Percentiles rank a stretch among this genome's conserved stretches.
phyloP scores from a whole-genome alignment of 1,140 invertebrate genomes.

The Eumaeus atala region DNA sequence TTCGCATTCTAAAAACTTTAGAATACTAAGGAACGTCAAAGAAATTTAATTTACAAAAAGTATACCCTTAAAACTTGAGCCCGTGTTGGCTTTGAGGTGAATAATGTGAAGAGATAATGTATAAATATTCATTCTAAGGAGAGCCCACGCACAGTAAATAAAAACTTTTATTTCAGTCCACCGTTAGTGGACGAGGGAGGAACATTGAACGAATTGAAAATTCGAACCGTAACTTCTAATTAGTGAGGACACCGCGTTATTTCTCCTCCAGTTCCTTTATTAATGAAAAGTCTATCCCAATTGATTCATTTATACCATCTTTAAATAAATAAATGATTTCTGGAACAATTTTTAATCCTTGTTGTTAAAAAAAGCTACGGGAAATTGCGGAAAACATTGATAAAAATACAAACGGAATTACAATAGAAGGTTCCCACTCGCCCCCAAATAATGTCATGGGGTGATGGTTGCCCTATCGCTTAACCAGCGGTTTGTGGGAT shows the following conservation, averaged over 20 bases:
- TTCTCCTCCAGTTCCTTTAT: constrained; percentile 49
- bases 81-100: constrained; percentile 48
- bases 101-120: constrained; percentile 50
- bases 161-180: constrained; percentile 68
- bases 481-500: too few relatives aligned
- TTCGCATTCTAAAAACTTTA: constrained; percentile 30
- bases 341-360: background rate
- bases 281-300: constrained; percentile 59
- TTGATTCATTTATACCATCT: constrained; percentile 61
- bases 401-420: too few relatives aligned
- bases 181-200: constrained; percentile 45
- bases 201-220: constrained; percentile 52
- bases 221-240: constrained; percentile 68
- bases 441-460: too few relatives aligned
- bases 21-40: constrained; percentile 43
- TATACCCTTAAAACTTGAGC: constrained; percentile 48
- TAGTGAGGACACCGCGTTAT: constrained; percentile 57
- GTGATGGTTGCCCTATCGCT: too few relatives aligned
- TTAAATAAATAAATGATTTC: constrained; percentile 3
- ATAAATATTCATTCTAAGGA: constrained; percentile 66
- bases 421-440: too few relatives aligned
- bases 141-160: constrained; percentile 65
- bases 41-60: constrained; percentile 51
- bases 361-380: background rate
- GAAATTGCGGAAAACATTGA: too few relatives aligned